phyloP scores from a whole-genome alignment of 2,888 invertebrate genomes.

The Anthophora plumipes region DNA sequence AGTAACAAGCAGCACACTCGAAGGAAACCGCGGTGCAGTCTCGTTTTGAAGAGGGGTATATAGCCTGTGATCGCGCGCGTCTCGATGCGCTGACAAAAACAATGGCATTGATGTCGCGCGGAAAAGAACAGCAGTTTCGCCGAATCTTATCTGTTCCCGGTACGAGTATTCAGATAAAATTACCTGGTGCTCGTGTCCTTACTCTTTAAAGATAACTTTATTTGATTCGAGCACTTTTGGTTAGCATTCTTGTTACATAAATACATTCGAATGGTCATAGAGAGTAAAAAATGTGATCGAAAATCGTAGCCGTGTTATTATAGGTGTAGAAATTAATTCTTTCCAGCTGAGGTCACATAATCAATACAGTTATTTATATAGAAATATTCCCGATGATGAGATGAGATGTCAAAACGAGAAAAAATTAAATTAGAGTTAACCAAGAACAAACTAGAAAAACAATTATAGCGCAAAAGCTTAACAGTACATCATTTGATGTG shows the following conservation, averaged over 20 bases:
- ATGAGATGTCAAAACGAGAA: too few relatives aligned
- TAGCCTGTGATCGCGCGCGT: constrained; percentile 4
- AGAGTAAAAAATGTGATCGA: too few relatives aligned
- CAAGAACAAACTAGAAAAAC: too few relatives aligned
- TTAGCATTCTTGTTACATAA: constrained; percentile 66
- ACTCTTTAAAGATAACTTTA: constrained; percentile 62
- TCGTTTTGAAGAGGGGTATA: background rate
- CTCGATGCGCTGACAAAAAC: constrained; percentile 17
- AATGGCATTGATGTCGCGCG: constrained; percentile 24
- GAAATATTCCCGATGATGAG: too few relatives aligned
- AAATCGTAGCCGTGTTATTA: too few relatives aligned
- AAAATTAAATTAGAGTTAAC: too few relatives aligned
- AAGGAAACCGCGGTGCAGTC: background rate
- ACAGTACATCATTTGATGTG: too few relatives aligned
- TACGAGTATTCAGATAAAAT: constrained; percentile 58
- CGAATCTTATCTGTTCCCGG: constrained; percentile 51
- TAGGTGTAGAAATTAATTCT: too few relatives aligned
- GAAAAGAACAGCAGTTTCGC: constrained; percentile 47
- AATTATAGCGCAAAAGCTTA: too few relatives aligned
- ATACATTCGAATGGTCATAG: too few relatives aligned
- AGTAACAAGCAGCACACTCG: background rate
- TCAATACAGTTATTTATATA: too few relatives aligned
- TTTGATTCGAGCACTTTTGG: constrained; percentile 45
- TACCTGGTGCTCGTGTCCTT: constrained; percentile 29
- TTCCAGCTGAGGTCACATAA: too few relatives aligned